Base-by-base conservation (phyloP, 2,797 vertebrate species). In the Micrastur ruficollis region DNA sequence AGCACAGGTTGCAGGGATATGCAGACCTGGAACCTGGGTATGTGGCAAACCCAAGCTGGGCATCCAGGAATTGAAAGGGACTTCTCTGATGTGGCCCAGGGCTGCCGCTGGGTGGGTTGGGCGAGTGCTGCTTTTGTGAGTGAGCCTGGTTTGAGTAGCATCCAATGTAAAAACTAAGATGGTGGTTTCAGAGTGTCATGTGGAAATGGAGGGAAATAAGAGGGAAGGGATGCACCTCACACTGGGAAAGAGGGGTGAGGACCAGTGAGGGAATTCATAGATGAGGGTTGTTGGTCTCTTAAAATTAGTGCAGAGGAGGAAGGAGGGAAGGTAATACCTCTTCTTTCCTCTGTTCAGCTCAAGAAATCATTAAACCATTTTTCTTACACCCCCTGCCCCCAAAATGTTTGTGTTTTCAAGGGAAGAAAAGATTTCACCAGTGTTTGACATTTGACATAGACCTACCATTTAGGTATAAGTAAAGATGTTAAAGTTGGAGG, bases 1-100 rank as follows among this genome's bases (percentile, higher is more conserved):
- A 4, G 46, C 27, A 34, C 13, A 18, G 34, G 21, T 23, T 65
- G 8, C 1, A 1, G 36, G 19, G 13, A 2, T 49, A 1, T 7
- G 5, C 4, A 58, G 70, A 34, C n/a, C n/a, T 50, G 56, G 42
- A 40, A 56, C 13, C 16, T 22, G 38, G 34, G 5, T 40, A 4
- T 0, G 0, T 55, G 59, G 49, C n/a, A 70, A 68, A 15, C 21
- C 15, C 73, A 59, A 22, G 21, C 6, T 62, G 52, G 50, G 32
- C 27, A 36, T 17, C 25, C 20, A 34, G 55, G 40, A 63, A n/a
- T 31, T 46, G 61, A 50, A 32, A 40, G 27, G 12, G 40, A 7
- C 31, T 62, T 63, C 19, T 44, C 3, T 47, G 11, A 1, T 12
- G 58, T 36, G 50, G 62, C 22, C 13, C 31, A 18, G 72, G 26